Percentiles rank a stretch among this genome's conserved stretches.
phyloP scores from a whole-genome alignment of 2,888 invertebrate genomes.

The Archaeoteleia sp. region DNA sequence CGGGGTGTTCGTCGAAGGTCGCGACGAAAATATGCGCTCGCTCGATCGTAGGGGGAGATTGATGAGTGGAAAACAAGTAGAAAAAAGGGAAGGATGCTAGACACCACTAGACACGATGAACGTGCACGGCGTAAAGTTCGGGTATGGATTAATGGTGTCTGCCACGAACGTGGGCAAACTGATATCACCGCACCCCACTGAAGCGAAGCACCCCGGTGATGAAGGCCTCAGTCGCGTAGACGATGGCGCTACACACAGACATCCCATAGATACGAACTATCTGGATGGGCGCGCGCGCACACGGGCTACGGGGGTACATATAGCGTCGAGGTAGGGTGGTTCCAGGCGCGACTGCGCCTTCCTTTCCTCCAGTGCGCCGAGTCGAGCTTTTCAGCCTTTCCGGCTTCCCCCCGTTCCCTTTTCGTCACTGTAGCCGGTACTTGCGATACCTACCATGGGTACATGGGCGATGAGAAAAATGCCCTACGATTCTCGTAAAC shows the following conservation, averaged over 20 bases:
- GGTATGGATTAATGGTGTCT: constrained; percentile 2
- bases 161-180: constrained; percentile 4
- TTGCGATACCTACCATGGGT: too few species aligned
- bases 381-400: too few species aligned
- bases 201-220: constrained; percentile 1
- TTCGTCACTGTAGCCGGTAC: too few species aligned
- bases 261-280: background rate
- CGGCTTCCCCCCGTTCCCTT: too few species aligned
- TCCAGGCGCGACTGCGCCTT: background rate
- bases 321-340: background rate
- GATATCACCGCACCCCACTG: constrained; percentile 2
- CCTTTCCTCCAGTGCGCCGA: too few species aligned
- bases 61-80: background rate
- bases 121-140: background rate
- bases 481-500: too few species aligned
- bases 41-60: background rate
- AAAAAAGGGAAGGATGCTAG: background rate
- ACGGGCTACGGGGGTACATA: background rate
- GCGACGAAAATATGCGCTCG: too few species aligned
- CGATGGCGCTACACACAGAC: background rate
- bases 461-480: too few species aligned
- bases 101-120: background rate
- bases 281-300: background rate
- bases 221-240: background rate
- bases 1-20: too few species aligned